Percentiles rank a stretch among this genome's conserved stretches.
phyloP scores from a whole-genome alignment of 2,888 invertebrate genomes.

The Eumacrocentrus americanus region DNA sequence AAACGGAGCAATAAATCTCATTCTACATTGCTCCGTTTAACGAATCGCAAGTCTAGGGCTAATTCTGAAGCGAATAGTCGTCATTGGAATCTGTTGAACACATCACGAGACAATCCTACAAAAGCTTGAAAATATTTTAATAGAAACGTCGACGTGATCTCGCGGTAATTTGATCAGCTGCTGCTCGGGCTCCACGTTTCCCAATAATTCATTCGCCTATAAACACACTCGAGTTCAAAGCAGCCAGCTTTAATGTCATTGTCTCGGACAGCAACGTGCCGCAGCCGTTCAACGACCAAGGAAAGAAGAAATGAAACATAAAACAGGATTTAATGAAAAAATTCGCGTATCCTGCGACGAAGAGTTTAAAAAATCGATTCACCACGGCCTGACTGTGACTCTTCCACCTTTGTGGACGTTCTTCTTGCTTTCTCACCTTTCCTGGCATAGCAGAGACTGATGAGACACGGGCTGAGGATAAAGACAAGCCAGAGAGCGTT shows the following conservation, averaged over 20 bases:
- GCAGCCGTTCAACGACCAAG: background rate
- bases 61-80: too few relatives aligned
- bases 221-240: constrained; percentile 24
- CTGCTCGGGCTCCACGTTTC: constrained; percentile 9
- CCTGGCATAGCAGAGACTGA: constrained; percentile 47
- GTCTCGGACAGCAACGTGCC: background rate
- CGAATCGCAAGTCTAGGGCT: too few relatives aligned
- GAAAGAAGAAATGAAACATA: background rate
- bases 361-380: background rate
- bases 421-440: constrained; percentile 52
- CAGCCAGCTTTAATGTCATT: constrained; percentile 19
- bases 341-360: background rate
- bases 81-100: too few relatives aligned
- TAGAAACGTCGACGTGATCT: constrained; percentile 3
- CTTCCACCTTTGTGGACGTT: too few relatives aligned
- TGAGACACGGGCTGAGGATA: constrained; percentile 45
- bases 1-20: too few relatives aligned
- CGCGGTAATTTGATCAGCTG: constrained; percentile 25
- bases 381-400: background rate
- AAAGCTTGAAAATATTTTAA: constrained; percentile 1
- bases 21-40: too few relatives aligned
- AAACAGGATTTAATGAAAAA: background rate
- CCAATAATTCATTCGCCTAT: constrained; percentile 24
- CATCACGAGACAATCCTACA: too few relatives aligned
- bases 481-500: constrained; percentile 47